Evolutionary conservation across 2,888 invertebrate genomes (phyloP), one percentile per base, ranked within the genome.

Genomic region (Cyclophora albipunctata): DNA sequence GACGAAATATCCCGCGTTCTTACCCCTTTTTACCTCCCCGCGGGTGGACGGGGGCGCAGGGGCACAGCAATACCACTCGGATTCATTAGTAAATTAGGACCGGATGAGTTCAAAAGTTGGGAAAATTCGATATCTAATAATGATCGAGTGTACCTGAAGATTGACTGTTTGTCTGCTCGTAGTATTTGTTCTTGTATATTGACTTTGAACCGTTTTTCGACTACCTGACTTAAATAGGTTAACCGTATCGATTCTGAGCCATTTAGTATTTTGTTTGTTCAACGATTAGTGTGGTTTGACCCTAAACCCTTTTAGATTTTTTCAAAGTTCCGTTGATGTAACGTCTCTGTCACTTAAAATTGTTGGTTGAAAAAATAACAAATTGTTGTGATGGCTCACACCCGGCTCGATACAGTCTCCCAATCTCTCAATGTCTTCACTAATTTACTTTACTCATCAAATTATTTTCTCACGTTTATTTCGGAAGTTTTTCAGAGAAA

Each of bases 81-180:
- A 85, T 89, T 89, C 89, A 89, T 89, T 89, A 89, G 89, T 84
- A 89, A 89, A 89, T 89, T 89, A 89, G 87, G 88, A 84, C 81
- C 83, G 86, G 88, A 89, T 86, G 89, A 89, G 87, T 85, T 85
- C 86, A 85, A 88, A 37, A 89, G 87, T 89, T 89, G 80, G 75
- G 87, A 88, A 88, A 89, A 88, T 88, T 87, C 88, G 85, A 89
- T 88, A 89, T 88, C 85, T 87, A 87, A 87, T 88, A 89, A 89
- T 88, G 87, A 89, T 89, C 85, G 67, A 72, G 51, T 55, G 54
- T 62, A 58, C 59, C 62, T 78, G 78, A 54, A 57, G 54, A 56
- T 56, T 37, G 37, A 37, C 37, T 45, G 45, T 45, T 45, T 45
- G 45, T 45, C 33, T 45, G 33, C 7, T 7, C 34, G 33, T 45